phyloP scores from a whole-genome alignment of 2,888 invertebrate species.

The Caenorhabditis auriculariae region DNA sequence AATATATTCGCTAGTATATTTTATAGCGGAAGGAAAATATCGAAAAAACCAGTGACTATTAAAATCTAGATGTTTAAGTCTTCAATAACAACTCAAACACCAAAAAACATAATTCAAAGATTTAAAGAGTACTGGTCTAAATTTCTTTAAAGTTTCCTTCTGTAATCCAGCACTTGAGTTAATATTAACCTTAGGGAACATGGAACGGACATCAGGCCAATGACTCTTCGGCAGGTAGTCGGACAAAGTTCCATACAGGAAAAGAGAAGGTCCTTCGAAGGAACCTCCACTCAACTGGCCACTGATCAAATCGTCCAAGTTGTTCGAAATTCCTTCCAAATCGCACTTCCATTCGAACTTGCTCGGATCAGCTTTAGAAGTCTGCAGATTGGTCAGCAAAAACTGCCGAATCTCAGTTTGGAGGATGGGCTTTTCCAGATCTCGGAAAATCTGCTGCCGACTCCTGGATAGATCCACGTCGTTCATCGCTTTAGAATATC shows the following conservation, averaged over 20 bases:
- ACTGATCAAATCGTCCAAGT: slow-evolving; percentile 70
- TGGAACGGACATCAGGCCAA: slow-evolving; percentile 52
- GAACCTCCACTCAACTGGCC: slow-evolving; percentile 61
- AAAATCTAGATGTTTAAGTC: too few relatives aligned
- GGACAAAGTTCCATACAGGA: slow-evolving; percentile 82
- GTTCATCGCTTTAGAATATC: slow-evolving; percentile 43
- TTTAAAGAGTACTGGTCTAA: too few relatives aligned
- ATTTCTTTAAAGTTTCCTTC: too few relatives aligned
- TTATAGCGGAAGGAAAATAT: too few relatives aligned
- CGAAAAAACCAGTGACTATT: too few relatives aligned
- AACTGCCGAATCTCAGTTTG: slow-evolving; percentile 75
- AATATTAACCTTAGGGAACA: slow-evolving; percentile 34
- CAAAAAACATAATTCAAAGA: too few relatives aligned
- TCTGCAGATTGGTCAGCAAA: slow-evolving; percentile 80
- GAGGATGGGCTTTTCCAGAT: slow-evolving; percentile 65
- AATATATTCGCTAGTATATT: too few relatives aligned
- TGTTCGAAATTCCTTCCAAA: slow-evolving; percentile 73
- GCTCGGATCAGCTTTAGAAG: slow-evolving; percentile 68
- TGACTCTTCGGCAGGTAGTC: slow-evolving; percentile 72
- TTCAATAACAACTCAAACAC: too few relatives aligned
- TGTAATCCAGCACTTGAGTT: too few relatives aligned
- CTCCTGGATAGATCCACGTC: too few relatives aligned
- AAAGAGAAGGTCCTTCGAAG: slow-evolving; percentile 76
- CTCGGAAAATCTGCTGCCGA: too few relatives aligned
- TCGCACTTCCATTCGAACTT: slow-evolving; percentile 71